A percentile compares a stretch with the other conserved stretches of the same genome.
These are phyloP conservation scores for Sporophila hypoxantha DNA, from an alignment of 2,113 vertebrate genomes.

Conservation along the genomic window DNA sequence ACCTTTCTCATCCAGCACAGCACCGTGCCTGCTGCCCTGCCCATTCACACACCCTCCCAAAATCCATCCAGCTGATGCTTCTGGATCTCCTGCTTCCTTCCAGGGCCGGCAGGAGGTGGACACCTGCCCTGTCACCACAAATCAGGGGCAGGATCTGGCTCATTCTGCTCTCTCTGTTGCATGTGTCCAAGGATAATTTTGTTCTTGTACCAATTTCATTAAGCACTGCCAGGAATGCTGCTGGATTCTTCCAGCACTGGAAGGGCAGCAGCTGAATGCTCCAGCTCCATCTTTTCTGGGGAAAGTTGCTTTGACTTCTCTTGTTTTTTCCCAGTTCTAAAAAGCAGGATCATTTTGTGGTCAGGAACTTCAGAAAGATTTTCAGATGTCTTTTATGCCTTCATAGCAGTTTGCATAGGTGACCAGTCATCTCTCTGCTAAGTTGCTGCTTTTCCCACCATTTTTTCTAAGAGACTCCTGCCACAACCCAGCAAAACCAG, in stretches of 20 bases:
- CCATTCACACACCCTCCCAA: neutral
- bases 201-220: neutral
- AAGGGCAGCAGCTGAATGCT: neutral
- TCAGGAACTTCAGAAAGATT: neutral
- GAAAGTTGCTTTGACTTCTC: neutral
- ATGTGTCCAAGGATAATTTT: neutral
- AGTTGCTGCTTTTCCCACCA: rapidly evolving
- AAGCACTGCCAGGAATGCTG: neutral
- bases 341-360: neutral
- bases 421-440: rapidly evolving
- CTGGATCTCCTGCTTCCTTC: neutral
- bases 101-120: neutral
- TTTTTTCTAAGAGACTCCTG: neutral
- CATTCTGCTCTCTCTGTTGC: neutral
- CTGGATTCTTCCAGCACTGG: neutral
- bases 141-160: rapidly evolving
- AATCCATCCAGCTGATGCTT: neutral
- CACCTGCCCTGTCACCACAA: neutral
- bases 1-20: neutral
- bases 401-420: no score
- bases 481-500: neutral
- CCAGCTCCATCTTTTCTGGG: neutral
- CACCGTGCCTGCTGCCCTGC: rapidly evolving
- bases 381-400: neutral
- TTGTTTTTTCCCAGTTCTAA: neutral